These are phyloP conservation scores for Escarpia spicata DNA, from an alignment of 2,888 invertebrate species.

Conservation along the genomic window DNA sequence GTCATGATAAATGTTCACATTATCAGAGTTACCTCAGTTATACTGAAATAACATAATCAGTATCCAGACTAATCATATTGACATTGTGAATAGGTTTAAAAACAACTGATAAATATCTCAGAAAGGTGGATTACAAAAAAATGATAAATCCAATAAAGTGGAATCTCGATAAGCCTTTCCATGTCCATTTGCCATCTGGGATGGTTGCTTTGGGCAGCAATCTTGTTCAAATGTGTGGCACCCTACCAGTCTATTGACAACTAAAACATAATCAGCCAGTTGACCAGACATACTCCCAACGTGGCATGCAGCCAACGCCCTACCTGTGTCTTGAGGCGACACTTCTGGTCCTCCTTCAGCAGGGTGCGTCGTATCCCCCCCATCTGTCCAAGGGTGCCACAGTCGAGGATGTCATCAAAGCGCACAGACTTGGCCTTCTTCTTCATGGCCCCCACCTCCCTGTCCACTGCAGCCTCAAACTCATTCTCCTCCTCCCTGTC, in stretches of 20 bases:
- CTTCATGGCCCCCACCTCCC: slow-evolving; percentile 22
- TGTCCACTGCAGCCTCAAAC: slow-evolving; percentile 29
- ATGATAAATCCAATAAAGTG: no score
- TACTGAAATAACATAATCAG: neutral
- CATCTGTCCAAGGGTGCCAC: slow-evolving; percentile 35
- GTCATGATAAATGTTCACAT: no score
- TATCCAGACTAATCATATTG: no score
- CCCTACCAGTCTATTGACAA: no score
- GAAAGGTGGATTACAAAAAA: no score
- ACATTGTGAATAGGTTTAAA: no score
- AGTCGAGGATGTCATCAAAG: slow-evolving; percentile 39
- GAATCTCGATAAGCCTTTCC: no score
- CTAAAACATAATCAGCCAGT: no score
- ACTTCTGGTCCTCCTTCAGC: slow-evolving; percentile 31
- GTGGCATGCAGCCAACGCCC: neutral
- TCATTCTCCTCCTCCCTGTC: slow-evolving; percentile 17
- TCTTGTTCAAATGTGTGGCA: no score
- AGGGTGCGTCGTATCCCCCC: slow-evolving; percentile 34
- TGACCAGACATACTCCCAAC: neutral
- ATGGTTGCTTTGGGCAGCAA: no score
- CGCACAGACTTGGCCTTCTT: slow-evolving; percentile 31
- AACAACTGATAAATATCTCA: no score
- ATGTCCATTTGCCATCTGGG: no score
- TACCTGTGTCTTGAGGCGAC: slow-evolving; percentile 33
- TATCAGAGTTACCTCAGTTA: neutral